These are phyloP conservation scores for Macrosteles quadrilineatus DNA, from an alignment of 1,140 invertebrate species.

Conservation along the genomic window DNA sequence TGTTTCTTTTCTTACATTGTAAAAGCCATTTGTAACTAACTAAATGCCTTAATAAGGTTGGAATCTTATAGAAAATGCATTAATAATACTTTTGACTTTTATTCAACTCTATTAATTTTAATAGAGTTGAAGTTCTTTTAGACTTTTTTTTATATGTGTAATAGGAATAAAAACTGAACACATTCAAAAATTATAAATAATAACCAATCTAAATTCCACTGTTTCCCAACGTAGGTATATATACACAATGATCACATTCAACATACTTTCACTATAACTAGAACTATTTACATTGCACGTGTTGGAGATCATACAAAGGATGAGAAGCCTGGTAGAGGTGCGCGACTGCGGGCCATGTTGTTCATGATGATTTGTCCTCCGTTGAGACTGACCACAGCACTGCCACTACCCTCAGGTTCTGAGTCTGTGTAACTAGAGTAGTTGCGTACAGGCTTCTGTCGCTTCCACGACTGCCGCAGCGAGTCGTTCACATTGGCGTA, in stretches of 20 bases:
- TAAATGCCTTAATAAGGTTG: no score
- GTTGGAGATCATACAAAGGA: constrained; percentile 77
- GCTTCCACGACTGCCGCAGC: constrained; percentile 90
- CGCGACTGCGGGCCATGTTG: constrained; percentile 94
- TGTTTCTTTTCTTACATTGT: no score
- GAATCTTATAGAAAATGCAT: not conserved
- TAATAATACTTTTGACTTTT: not conserved
- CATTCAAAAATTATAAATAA: no score
- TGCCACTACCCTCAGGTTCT: constrained; percentile 88
- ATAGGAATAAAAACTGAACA: no score
- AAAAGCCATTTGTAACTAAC: no score
- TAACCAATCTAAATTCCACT: no score
- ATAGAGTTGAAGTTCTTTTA: no score
- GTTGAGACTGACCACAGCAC: constrained; percentile 89
- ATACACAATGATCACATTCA: no score
- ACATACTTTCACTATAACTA: not conserved
- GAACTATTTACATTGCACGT: not conserved
- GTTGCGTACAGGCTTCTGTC: constrained; percentile 84
- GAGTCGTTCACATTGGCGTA: constrained; percentile 96
- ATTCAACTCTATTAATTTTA: no score
- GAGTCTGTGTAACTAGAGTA: constrained; percentile 92
- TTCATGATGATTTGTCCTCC: constrained; percentile 97
- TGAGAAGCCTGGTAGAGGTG: constrained; percentile 93
- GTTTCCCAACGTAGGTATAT: no score
- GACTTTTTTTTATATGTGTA: no score